phyloP scores from a whole-genome alignment of 2,113 vertebrate genomes.

The Odocoileus hemionus region DNA sequence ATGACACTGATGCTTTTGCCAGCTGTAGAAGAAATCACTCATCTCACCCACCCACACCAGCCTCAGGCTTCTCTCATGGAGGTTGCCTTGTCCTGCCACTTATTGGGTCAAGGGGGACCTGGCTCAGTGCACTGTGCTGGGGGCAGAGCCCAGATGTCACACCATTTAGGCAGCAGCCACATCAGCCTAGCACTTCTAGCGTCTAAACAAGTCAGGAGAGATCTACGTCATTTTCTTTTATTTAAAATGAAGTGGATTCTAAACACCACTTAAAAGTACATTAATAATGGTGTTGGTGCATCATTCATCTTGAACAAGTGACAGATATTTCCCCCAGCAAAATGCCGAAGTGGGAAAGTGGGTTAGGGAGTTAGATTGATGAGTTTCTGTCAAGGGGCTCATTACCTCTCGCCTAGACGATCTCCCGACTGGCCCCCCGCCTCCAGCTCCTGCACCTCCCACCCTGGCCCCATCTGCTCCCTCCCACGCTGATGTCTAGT shows the following conservation, averaged over 20 bases:
- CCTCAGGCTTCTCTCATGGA: fast-evolving
- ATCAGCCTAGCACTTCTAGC: not conserved
- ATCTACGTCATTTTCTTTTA: conserved; percentile 11
- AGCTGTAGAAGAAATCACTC: fast-evolving
- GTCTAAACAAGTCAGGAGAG: not conserved
- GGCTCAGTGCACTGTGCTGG: fast-evolving
- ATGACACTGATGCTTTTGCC: fast-evolving
- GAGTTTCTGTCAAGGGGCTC: conserved; percentile 26
- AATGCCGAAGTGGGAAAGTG: not conserved
- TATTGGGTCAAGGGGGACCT: fast-evolving
- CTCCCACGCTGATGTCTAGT: fast-evolving
- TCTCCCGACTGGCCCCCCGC: not conserved
- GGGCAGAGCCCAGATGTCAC: not conserved
- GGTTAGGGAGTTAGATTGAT: conserved; percentile 18
- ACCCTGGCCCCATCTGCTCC: fast-evolving
- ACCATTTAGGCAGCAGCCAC: not conserved
- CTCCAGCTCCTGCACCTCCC: not conserved
- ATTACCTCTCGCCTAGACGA: not conserved
- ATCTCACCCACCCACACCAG: fast-evolving
- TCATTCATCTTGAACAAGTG: conserved; percentile 51
- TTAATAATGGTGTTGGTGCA: conserved; percentile 58
- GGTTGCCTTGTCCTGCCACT: not conserved
- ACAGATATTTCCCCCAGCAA: conserved; percentile 58
- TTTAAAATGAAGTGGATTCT: conserved; percentile 64
- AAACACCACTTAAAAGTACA: conserved; percentile 69